Percentiles rank a stretch among this genome's conserved stretches.
Evolutionary conservation across 2,113 vertebrate species (phyloP).

Genomic region (Scophthalmus maximus): DNA sequence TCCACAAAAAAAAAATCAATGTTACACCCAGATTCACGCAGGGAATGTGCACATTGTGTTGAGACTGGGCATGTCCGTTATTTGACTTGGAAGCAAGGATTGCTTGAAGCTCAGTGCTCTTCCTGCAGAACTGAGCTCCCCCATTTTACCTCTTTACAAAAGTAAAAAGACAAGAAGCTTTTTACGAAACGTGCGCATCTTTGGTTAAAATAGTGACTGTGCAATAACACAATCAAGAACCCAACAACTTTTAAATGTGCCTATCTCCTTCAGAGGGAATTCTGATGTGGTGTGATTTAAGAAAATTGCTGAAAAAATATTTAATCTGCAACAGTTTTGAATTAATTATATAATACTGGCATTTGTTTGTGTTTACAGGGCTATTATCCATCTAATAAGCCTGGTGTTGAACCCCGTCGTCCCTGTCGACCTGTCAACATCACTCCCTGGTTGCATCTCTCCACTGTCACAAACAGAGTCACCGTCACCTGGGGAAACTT

Average conservation of each 20-base stretch:
- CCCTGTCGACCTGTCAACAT: conserved; percentile 98
- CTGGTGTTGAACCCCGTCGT: conserved; percentile 95
- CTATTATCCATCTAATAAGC: conserved; percentile 98
- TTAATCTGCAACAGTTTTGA: background rate
- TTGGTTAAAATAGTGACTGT: background rate
- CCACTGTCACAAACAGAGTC: conserved; percentile 93
- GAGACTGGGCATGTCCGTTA: background rate
- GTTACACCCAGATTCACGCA: too few species aligned
- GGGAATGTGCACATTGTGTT: background rate
- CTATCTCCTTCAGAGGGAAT: background rate
- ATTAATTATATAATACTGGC: background rate
- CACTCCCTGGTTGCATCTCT: conserved; percentile 96
- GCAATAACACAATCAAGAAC: background rate
- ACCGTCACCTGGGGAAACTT: conserved; percentile 98
- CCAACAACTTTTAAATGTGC: background rate
- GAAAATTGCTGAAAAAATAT: background rate
- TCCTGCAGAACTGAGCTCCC: too few species aligned
- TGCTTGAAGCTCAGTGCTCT: background rate
- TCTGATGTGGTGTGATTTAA: background rate
- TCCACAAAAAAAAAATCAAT: too few species aligned
- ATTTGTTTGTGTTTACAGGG: conserved; percentile 81
- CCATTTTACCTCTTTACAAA: background rate
- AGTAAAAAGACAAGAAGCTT: background rate
- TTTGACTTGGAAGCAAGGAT: background rate
- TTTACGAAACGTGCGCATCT: background rate